Base-by-base conservation (phyloP, 2,888 invertebrate genomes). In the Drosophila paucipuncta region DNA sequence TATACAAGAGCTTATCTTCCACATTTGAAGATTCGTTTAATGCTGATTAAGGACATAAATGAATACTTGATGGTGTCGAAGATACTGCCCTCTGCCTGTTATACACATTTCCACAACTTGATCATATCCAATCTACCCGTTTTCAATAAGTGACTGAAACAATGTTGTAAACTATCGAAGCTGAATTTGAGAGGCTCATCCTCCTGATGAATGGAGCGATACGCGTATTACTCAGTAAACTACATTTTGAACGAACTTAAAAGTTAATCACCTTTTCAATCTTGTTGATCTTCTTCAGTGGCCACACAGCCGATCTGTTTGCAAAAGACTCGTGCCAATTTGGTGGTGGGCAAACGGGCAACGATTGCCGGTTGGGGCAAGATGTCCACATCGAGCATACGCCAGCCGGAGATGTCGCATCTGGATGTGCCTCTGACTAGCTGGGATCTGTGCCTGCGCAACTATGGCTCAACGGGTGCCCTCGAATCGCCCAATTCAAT, bases 271-370 rank as follows among this genome's bases (percentile, higher is more conserved):
- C 22, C 25, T 25, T 43, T 22, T 5, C 4, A 28, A 54, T 25
- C 13, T 7, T 33, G 13, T 54, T 7, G 10, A 47, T 47, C n/a
- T 16, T 39, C 28, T 33, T 47, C 94, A 97, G 97, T 96, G 91
- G 96, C 96, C 82, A 95, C 96, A 1, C 97, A 97, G 83, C 97
- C 97, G 80, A 95, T 97, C 84, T 97, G 97, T 91, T 92, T 96
- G 80, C 93, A 94, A 69, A 93, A 93, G 78, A 92, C 92, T 73
- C 91, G 93, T 53, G 90, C 91, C 62, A 93, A 93, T 81, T 84
- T 94, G 80, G 90, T 93, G 37, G 93, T 94, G 61, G 93, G 93
- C 28, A 93, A 93, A 69, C 88, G 93, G 16, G 92, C 93, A n/a
- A 92, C 91, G 25, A 93, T 93, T 60, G 92, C 92, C 39, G 93